phyloP scores from a whole-genome alignment of 2,888 invertebrate species.

The Exocentrus adspersus region DNA sequence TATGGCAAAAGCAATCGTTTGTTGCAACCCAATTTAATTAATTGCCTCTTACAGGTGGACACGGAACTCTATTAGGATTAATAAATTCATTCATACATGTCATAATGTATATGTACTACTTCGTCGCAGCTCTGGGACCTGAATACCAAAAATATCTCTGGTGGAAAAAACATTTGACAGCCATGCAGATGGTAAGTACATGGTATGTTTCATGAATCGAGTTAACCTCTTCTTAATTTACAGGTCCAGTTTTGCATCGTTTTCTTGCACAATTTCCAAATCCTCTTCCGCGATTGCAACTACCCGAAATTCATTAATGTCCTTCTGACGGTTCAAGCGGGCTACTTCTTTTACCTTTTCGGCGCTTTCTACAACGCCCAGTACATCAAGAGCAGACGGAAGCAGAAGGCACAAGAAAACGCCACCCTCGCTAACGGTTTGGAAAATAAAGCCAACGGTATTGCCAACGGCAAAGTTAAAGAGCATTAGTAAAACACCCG shows the following conservation, averaged over 20 bases:
- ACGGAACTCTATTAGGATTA: slow-evolving; percentile 83
- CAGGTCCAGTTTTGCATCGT: slow-evolving; percentile 82
- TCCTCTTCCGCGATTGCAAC: slow-evolving; percentile 72
- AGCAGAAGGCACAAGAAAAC: slow-evolving; percentile 1
- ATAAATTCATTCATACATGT: slow-evolving; percentile 96
- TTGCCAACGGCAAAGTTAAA: slow-evolving; percentile 44
- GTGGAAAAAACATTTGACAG: slow-evolving; percentile 95
- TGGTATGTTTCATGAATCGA: no score
- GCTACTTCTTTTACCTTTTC: slow-evolving; percentile 80
- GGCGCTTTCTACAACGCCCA: slow-evolving; percentile 78
- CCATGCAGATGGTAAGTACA: slow-evolving; percentile 86
- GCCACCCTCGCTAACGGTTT: slow-evolving; percentile 7
- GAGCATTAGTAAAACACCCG: slow-evolving; percentile 17
- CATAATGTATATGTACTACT: slow-evolving; percentile 93
- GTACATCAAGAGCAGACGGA: slow-evolving; percentile 64
- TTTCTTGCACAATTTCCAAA: slow-evolving; percentile 75
- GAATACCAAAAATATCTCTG: slow-evolving; percentile 87
- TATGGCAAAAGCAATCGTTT: no score
- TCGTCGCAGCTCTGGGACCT: slow-evolving; percentile 89
- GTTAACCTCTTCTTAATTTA: no score
- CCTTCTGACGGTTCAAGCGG: slow-evolving; percentile 73
- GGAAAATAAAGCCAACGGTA: neutral
- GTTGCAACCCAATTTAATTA: no score
- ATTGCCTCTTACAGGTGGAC: slow-evolving; percentile 74
- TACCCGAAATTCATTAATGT: slow-evolving; percentile 77